These are phyloP conservation scores for Drosophila serrata DNA, from an alignment of 1,140 invertebrate species.

Conservation along the genomic window DNA sequence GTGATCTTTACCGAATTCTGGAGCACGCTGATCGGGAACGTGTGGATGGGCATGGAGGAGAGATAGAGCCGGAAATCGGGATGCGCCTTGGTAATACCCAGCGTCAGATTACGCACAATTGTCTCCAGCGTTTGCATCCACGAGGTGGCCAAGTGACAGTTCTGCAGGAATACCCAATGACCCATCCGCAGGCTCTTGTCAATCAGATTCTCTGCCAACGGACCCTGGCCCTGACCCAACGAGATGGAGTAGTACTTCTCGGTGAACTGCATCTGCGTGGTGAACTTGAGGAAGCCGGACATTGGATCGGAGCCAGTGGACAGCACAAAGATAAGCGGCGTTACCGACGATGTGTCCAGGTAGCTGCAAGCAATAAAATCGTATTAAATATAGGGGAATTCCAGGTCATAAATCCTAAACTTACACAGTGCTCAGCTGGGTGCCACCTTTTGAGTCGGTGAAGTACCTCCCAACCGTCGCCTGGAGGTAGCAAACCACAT, in stretches of 20 bases:
- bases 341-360: slow-evolving; percentile 89
- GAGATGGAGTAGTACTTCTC: slow-evolving; percentile 94
- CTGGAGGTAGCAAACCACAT: slow-evolving; percentile 92
- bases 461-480: slow-evolving; percentile 91
- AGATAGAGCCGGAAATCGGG: slow-evolving; percentile 93
- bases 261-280: slow-evolving; percentile 91
- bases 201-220: slow-evolving; percentile 93
- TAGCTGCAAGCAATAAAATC: slow-evolving; percentile 86
- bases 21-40: slow-evolving; percentile 95
- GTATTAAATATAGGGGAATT: slow-evolving; percentile 2
- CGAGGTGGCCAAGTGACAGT: slow-evolving; percentile 96
- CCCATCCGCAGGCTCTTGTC: slow-evolving; percentile 89
- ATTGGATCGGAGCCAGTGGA: slow-evolving; percentile 97
- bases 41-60: slow-evolving; percentile 93
- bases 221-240: slow-evolving; percentile 95
- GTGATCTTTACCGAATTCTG: slow-evolving; percentile 97
- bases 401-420: slow-evolving; percentile 2
- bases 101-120: slow-evolving; percentile 89
- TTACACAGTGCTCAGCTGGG: slow-evolving; percentile 90
- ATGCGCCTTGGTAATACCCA: slow-evolving; percentile 88
- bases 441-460: slow-evolving; percentile 89
- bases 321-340: slow-evolving; percentile 95
- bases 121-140: slow-evolving; percentile 94
- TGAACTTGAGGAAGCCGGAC: slow-evolving; percentile 91
- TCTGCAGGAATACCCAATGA: slow-evolving; percentile 95